Evolutionary conservation across 2,888 invertebrate species (phyloP).

Genomic region (Chalcosyrphus nemorum): DNA sequence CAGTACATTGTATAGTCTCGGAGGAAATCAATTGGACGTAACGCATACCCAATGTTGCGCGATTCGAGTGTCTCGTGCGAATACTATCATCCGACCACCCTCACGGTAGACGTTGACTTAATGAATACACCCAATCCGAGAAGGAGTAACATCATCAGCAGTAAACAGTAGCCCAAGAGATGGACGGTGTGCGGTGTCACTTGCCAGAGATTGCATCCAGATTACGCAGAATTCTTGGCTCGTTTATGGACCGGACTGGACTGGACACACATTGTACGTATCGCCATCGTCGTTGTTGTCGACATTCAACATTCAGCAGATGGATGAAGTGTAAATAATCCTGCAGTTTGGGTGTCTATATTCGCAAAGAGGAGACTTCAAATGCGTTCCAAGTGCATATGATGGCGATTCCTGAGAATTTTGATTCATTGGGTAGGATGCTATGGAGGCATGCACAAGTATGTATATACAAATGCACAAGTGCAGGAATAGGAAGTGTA

Average conservation of each 20-base stretch:
- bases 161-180: slow-evolving; percentile 56
- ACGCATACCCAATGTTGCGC: slow-evolving; percentile 48
- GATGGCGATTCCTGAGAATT: background rate
- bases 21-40: slow-evolving; percentile 62
- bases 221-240: slow-evolving; percentile 67
- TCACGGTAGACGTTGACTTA: slow-evolving; percentile 54
- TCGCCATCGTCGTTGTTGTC: slow-evolving; percentile 14
- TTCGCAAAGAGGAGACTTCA: background rate
- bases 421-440: background rate
- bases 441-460: background rate
- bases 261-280: slow-evolving; percentile 15
- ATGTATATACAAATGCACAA: background rate
- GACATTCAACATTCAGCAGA: background rate
- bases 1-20: background rate
- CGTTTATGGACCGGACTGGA: slow-evolving; percentile 29
- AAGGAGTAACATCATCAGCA: slow-evolving; percentile 44
- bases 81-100: slow-evolving; percentile 63
- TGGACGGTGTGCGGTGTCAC: slow-evolving; percentile 65
- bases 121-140: slow-evolving; percentile 43
- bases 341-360: slow-evolving; percentile 3
- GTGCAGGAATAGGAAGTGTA: too few relatives aligned
- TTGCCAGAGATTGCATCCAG: slow-evolving; percentile 63
- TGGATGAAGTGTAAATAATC: slow-evolving; percentile 54
- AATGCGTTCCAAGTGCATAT: background rate
- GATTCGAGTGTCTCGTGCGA: slow-evolving; percentile 60